phyloP scores from a whole-genome alignment of 2,797 vertebrate genomes.

The Microchirus variegatus region DNA sequence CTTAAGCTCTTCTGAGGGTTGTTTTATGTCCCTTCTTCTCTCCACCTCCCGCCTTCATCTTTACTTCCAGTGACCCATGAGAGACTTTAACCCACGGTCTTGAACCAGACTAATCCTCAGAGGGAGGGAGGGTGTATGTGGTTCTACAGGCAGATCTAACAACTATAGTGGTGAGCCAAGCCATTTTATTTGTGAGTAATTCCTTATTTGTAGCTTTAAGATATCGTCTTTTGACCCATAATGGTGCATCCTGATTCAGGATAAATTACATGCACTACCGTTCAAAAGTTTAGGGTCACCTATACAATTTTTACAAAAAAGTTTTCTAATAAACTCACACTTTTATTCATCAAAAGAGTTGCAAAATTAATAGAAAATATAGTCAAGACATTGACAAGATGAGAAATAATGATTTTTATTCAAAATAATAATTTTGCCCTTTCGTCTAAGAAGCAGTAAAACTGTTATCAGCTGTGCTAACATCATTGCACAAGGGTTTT shows the following conservation, averaged over 20 bases:
- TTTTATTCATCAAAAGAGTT: too few species aligned
- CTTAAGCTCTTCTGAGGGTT: slow-evolving; percentile 58
- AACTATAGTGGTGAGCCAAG: slow-evolving; percentile 39
- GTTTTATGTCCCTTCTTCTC: slow-evolving; percentile 58
- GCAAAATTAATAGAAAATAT: too few species aligned
- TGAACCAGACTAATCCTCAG: slow-evolving; percentile 58
- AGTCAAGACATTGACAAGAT: too few species aligned
- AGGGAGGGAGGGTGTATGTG: slow-evolving; percentile 59
- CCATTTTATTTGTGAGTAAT: slow-evolving; percentile 23
- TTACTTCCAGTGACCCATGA: slow-evolving; percentile 65
- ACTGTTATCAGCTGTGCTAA: too few species aligned
- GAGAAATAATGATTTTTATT: too few species aligned
- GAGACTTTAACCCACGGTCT: slow-evolving; percentile 59
- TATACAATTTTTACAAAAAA: too few species aligned
- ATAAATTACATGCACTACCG: slow-evolving; percentile 7
- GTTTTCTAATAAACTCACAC: too few species aligned
- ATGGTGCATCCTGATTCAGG: background rate
- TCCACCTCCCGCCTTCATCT: slow-evolving; percentile 60
- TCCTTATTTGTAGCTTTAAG: slow-evolving; percentile 41
- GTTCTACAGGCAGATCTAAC: slow-evolving; percentile 59
- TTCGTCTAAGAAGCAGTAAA: too few species aligned
- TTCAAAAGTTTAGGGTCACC: too few species aligned
- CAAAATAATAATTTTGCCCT: too few species aligned
- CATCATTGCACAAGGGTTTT: too few species aligned
- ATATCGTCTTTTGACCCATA: slow-evolving; percentile 31